These are phyloP conservation scores for Clanis bilineata DNA, from an alignment of 2,888 invertebrate genomes.

Conservation along the genomic window DNA sequence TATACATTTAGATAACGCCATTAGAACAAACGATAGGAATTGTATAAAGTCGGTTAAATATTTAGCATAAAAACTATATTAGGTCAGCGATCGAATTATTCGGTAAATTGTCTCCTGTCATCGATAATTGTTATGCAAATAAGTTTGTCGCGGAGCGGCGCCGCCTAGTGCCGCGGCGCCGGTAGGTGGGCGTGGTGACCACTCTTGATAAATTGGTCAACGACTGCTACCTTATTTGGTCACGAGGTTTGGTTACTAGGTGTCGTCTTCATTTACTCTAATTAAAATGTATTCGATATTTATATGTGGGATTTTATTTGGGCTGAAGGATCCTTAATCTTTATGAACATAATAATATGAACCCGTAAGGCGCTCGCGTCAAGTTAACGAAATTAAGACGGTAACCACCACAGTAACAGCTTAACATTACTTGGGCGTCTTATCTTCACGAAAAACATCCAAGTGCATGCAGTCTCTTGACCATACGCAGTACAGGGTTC, in stretches of 20 bases:
- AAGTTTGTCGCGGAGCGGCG: background rate
- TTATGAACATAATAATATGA: no score
- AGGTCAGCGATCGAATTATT: background rate
- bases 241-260: background rate
- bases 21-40: background rate
- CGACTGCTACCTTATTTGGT: background rate
- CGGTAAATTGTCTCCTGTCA: background rate
- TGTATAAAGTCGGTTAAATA: background rate
- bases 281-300: background rate
- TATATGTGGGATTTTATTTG: background rate
- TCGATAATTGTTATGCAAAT: background rate
- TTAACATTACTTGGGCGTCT: no score
- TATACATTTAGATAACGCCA: background rate
- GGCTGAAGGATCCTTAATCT: background rate
- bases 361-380: no score
- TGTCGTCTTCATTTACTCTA: background rate
- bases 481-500: no score
- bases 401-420: no score
- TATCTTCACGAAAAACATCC: no score
- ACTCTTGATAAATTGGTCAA: background rate
- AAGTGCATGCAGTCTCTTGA: no score
- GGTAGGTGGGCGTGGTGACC: background rate
- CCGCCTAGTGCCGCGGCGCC: no score
- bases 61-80: background rate
- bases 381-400: no score